phyloP scores from a whole-genome alignment of 2,113 vertebrate genomes.

The Chaenogobius annularis region DNA sequence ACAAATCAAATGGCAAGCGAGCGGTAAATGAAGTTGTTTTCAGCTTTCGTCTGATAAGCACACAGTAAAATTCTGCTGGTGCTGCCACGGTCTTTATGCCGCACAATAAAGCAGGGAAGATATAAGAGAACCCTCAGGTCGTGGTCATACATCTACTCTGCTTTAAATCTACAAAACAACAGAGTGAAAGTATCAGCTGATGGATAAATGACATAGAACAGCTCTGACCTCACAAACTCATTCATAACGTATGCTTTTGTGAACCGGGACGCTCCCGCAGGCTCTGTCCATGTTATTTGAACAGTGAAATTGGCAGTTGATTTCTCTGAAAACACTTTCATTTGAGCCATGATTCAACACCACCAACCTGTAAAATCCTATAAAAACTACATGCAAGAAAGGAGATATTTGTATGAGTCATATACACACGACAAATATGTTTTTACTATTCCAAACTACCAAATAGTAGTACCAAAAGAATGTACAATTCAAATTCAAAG shows the following conservation, averaged over 20 bases:
- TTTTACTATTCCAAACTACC: neutral
- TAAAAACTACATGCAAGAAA: neutral
- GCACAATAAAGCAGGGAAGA: constrained; percentile 53
- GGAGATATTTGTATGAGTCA: no score
- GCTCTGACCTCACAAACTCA: neutral
- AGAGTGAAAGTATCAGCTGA: constrained; percentile 6
- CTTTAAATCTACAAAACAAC: constrained; percentile 28
- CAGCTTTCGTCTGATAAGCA: constrained; percentile 33
- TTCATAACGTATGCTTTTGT: constrained; percentile 22
- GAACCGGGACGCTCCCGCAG: constrained; percentile 5
- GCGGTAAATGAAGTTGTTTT: constrained; percentile 38
- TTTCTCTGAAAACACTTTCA: constrained; percentile 13
- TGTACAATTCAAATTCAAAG: neutral
- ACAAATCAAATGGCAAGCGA: neutral
- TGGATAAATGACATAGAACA: constrained; percentile 28
- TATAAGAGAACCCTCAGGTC: constrained; percentile 25
- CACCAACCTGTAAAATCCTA: neutral
- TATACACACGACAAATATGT: neutral
- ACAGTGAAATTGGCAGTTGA: constrained; percentile 17
- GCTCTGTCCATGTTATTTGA: constrained; percentile 24
- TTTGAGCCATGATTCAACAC: neutral
- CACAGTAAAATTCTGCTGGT: constrained; percentile 18
- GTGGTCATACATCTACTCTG: constrained; percentile 51
- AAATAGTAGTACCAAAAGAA: neutral
- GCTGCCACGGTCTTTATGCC: constrained; percentile 50